A percentile compares a stretch with the other conserved stretches of the same genome.
Evolutionary conservation across 2,888 invertebrate genomes (phyloP).

Genomic region (Megaustenia siamemsis): DNA sequence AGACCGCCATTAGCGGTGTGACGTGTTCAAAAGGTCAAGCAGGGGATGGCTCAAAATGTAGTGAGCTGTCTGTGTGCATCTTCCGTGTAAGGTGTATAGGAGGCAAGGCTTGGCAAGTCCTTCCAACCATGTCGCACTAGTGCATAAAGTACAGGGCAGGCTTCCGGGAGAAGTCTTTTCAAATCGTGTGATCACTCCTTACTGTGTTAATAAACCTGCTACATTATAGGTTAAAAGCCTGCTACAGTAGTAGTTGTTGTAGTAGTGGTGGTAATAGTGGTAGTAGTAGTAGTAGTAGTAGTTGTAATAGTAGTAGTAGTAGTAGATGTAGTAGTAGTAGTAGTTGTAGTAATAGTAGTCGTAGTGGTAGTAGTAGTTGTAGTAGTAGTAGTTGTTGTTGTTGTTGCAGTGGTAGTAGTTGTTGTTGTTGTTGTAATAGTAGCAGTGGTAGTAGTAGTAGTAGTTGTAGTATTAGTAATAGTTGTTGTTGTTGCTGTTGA

Average conservation of each 20-base stretch:
- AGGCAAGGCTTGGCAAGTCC: no score
- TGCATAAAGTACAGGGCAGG: no score
- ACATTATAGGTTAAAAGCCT: no score
- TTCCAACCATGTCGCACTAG: neutral
- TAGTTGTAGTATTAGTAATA: neutral
- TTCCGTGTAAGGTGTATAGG: no score
- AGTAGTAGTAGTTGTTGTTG: neutral
- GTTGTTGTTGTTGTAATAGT: neutral
- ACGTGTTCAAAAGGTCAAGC: no score
- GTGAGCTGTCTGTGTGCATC: no score
- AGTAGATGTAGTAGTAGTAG: neutral
- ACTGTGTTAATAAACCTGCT: no score
- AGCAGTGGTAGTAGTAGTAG: constrained; percentile 9
- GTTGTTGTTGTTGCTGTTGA: neutral
- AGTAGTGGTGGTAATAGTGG: neutral
- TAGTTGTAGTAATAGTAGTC: neutral
- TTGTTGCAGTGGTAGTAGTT: neutral
- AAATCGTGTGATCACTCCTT: no score
- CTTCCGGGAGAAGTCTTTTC: no score
- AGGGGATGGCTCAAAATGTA: no score
- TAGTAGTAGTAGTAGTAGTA: constrained; percentile 6
- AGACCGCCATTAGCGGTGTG: no score
- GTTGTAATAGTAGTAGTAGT: neutral
- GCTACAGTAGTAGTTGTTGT: neutral
- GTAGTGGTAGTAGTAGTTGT: neutral